Conservation (phyloP, 1,140 invertebrate genomes). For the Brachionus calyciflorus region DNA sequence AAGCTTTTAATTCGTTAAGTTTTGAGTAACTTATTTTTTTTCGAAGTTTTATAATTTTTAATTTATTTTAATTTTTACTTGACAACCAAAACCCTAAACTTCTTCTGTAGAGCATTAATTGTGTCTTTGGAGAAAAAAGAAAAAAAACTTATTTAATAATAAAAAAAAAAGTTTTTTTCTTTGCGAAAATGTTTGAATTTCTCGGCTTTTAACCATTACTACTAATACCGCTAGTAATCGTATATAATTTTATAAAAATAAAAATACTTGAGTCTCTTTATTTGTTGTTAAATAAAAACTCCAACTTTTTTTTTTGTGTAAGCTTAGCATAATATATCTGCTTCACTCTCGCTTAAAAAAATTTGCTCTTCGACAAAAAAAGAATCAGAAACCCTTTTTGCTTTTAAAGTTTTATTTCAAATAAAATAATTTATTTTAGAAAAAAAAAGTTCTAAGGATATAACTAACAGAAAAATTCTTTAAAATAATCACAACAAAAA, state of each 20-base stretch:
- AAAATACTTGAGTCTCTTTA: no score
- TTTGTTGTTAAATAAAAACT: constrained; percentile 22
- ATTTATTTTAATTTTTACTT: constrained; percentile 42
- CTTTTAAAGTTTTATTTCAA: constrained; percentile 3
- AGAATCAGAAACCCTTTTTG: constrained; percentile 28
- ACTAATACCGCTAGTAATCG: neutral
- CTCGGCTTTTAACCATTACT: neutral
- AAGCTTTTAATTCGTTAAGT: no score
- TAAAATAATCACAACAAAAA: constrained; percentile 7
- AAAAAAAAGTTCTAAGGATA: constrained; percentile 30
- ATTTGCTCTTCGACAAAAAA: neutral
- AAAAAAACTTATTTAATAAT: neutral
- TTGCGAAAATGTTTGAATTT: constrained; percentile 2
- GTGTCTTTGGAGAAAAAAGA: constrained; percentile 13
- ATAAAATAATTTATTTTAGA: constrained; percentile 30
- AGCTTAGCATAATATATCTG: constrained; percentile 38
- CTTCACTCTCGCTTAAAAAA: neutral
- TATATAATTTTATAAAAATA: no score
- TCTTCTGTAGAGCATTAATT: constrained; percentile 35
- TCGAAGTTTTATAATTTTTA: constrained; percentile 38
- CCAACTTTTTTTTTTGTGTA: constrained; percentile 37
- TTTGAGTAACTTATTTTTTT: constrained; percentile 4
- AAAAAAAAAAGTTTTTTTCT: neutral
- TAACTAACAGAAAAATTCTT: neutral
- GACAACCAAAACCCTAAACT: constrained; percentile 42